These are phyloP conservation scores for Macquaria australasica DNA, from an alignment of 2,113 vertebrate species.

Conservation along the genomic window DNA sequence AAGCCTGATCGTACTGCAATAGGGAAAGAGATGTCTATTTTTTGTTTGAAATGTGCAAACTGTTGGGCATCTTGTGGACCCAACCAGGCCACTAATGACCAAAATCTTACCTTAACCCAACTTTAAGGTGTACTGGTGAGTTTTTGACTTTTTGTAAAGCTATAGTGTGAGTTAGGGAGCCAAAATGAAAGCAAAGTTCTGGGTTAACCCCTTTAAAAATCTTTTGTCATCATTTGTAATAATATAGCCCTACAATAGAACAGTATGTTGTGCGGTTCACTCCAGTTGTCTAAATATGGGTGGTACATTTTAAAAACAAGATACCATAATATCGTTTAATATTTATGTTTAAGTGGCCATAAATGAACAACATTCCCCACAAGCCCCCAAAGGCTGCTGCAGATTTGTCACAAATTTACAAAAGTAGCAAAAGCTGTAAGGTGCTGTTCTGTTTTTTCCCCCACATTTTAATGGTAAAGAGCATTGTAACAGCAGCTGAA, in stretches of 20 bases:
- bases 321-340: not conserved
- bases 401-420: too few relatives aligned
- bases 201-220: not conserved
- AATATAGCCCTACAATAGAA: not conserved
- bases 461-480: not conserved
- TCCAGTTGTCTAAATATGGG: too few relatives aligned
- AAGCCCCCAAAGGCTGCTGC: not conserved
- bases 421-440: too few relatives aligned
- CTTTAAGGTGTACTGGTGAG: not conserved
- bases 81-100: not conserved
- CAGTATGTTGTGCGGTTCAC: not conserved
- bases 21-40: not conserved
- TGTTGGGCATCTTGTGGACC: not conserved
- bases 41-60: not conserved
- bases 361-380: too few relatives aligned
- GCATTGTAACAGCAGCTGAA: not conserved
- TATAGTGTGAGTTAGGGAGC: not conserved
- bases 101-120: not conserved
- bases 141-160: not conserved
- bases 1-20: not conserved
- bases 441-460: too few relatives aligned
- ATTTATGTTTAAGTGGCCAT: not conserved
- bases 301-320: too few relatives aligned
- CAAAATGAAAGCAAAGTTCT: not conserved
- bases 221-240: not conserved